Conservation (phyloP, 2,888 invertebrate species). For the Linnaemya vulpina region DNA sequence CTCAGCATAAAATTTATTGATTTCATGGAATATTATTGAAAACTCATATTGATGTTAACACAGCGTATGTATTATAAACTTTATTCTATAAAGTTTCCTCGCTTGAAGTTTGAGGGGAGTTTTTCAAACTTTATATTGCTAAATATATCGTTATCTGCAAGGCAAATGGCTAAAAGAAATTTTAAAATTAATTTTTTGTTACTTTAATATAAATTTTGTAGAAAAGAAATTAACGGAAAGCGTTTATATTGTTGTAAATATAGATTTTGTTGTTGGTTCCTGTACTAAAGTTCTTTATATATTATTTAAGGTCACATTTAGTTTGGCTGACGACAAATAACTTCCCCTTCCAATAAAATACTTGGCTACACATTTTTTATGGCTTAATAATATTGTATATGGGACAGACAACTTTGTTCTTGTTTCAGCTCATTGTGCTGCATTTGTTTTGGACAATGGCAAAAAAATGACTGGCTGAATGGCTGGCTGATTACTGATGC, state of each 20-base stretch:
- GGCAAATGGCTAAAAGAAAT: background rate
- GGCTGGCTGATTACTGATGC: constrained; percentile 40
- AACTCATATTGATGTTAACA: background rate
- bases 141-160: background rate
- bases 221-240: no score
- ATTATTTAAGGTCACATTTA: background rate
- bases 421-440: constrained; percentile 38
- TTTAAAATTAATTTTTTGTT: no score
- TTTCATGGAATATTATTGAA: background rate
- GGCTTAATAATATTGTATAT: background rate
- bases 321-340: background rate
- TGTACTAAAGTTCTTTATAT: background rate
- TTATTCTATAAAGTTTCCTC: background rate
- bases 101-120: background rate
- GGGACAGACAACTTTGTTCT: background rate
- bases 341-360: background rate
- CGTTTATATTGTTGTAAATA: no score
- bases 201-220: no score
- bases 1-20: constrained; percentile 21
- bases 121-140: constrained; percentile 20
- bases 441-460: constrained; percentile 30
- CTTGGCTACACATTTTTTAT: background rate
- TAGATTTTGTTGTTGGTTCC: background rate
- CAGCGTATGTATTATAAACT: background rate
- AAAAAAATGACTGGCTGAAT: constrained; percentile 3